These are phyloP conservation scores for Cephus cinctus DNA, from an alignment of 1,140 invertebrate genomes.

Conservation along the genomic window DNA sequence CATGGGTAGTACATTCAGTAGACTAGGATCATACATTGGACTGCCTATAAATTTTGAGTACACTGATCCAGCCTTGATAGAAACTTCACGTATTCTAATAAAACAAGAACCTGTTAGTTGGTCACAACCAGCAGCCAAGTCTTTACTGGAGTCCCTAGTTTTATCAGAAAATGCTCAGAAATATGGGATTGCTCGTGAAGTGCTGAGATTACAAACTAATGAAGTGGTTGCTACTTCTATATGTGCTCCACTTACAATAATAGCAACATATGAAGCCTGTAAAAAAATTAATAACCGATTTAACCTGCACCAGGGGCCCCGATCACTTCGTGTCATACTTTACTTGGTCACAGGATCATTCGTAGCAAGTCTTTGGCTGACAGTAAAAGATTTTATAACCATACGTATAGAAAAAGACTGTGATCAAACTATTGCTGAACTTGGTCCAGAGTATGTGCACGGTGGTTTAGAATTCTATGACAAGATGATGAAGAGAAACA, in stretches of 20 bases:
- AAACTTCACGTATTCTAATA: conserved; percentile 57
- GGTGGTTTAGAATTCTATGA: conserved; percentile 76
- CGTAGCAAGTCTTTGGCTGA: conserved; percentile 53
- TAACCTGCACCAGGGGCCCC: conserved; percentile 59
- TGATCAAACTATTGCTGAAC: conserved; percentile 61
- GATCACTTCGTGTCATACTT: conserved; percentile 25
- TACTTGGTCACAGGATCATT: conserved; percentile 13
- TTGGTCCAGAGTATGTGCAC: conserved; percentile 64
- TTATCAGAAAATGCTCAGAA: conserved; percentile 73
- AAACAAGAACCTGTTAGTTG: conserved; percentile 61
- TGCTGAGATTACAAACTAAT: conserved; percentile 60
- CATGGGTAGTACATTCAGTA: conserved; percentile 50
- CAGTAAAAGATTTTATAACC: conserved; percentile 64
- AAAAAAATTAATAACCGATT: conserved; percentile 56
- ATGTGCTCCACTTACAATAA: conserved; percentile 50
- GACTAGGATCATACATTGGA: conserved; percentile 62
- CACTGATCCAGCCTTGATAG: conserved; percentile 45
- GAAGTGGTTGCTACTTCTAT: conserved; percentile 58
- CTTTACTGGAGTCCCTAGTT: conserved; percentile 65
- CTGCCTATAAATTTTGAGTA: conserved; percentile 66
- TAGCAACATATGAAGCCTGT: conserved; percentile 55
- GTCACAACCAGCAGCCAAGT: conserved; percentile 59
- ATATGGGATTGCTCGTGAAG: conserved; percentile 74
- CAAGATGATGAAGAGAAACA: conserved; percentile 71
- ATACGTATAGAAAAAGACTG: conserved; percentile 61